Conservation (phyloP, 2,113 vertebrate genomes). For the Melospiza georgiana region DNA sequence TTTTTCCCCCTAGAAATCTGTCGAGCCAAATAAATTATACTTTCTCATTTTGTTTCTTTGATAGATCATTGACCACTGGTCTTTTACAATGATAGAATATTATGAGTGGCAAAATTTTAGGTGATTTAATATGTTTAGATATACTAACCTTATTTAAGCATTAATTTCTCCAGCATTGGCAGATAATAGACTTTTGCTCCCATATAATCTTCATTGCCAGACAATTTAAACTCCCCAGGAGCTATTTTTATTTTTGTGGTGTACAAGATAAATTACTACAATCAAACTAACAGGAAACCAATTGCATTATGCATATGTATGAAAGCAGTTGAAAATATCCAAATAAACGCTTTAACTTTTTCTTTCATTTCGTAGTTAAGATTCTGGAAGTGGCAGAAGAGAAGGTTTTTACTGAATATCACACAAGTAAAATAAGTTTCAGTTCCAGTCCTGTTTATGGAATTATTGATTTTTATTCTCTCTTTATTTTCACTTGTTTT, state of each 20-base stretch:
- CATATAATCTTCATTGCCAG: neutral
- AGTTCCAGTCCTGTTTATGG: neutral
- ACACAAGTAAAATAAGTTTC: neutral
- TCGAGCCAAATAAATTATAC: neutral
- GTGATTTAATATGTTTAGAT: neutral
- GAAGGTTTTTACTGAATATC: neutral
- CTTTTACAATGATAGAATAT: neutral
- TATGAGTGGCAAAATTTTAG: neutral
- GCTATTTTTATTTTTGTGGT: conserved; percentile 28
- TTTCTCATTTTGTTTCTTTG: neutral
- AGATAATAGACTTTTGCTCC: conserved; percentile 2
- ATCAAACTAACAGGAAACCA: conserved; percentile 2
- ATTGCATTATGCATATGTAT: neutral
- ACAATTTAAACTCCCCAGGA: conserved; percentile 3
- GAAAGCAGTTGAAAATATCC: neutral
- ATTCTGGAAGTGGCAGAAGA: neutral
- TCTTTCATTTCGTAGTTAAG: neutral
- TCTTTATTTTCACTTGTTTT: neutral
- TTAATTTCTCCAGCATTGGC: neutral
- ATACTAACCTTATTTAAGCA: conserved; percentile 30
- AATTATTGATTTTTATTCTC: neutral
- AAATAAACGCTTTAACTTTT: neutral
- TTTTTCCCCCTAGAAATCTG: neutral
- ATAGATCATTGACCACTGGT: neutral
- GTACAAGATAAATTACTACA: conserved; percentile 10